Evolutionary conservation across 2,888 invertebrate genomes (phyloP).

Genomic region (Drosophila macrospina): DNA sequence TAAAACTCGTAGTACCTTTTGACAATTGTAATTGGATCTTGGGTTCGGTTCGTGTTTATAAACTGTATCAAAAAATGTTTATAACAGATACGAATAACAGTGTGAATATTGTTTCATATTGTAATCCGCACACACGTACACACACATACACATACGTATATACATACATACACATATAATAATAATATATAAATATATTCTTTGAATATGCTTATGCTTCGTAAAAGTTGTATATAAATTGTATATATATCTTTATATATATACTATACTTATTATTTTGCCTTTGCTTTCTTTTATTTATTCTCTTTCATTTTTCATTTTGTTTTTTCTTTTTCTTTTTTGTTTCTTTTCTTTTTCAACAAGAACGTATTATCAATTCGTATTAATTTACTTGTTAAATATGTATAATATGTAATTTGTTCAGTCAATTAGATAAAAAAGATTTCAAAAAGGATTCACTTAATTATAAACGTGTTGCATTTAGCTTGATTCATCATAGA

Average conservation of each 20-base stretch:
- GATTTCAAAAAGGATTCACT: slow-evolving; percentile 79
- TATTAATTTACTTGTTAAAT: slow-evolving; percentile 63
- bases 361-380: slow-evolving; percentile 74
- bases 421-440: slow-evolving; percentile 79
- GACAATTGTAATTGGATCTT: slow-evolving; percentile 14
- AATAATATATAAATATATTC: slow-evolving; percentile 65
- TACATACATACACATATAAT: slow-evolving; percentile 59
- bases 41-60: slow-evolving; percentile 32
- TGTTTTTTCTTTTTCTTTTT: slow-evolving; percentile 12
- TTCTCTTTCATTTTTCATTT: slow-evolving; percentile 17
- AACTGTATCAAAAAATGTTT: slow-evolving; percentile 69
- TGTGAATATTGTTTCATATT: slow-evolving; percentile 44
- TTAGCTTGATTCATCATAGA: slow-evolving; percentile 40
- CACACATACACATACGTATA: slow-evolving; percentile 20
- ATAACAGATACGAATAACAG: slow-evolving; percentile 65
- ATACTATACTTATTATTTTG: slow-evolving; percentile 56
- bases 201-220: slow-evolving; percentile 67
- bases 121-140: slow-evolving; percentile 22
- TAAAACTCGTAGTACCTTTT: slow-evolving; percentile 18
- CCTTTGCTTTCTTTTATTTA: slow-evolving; percentile 36
- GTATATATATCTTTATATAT: slow-evolving; percentile 52
- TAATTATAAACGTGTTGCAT: slow-evolving; percentile 55
- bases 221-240: slow-evolving; percentile 79
- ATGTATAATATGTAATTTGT: slow-evolving; percentile 73
- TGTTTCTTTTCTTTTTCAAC: slow-evolving; percentile 54